A percentile compares a stretch with the other conserved stretches of the same genome.
Evolutionary conservation across 2,113 vertebrate genomes (phyloP).

Genomic region (Leiothrix lutea): DNA sequence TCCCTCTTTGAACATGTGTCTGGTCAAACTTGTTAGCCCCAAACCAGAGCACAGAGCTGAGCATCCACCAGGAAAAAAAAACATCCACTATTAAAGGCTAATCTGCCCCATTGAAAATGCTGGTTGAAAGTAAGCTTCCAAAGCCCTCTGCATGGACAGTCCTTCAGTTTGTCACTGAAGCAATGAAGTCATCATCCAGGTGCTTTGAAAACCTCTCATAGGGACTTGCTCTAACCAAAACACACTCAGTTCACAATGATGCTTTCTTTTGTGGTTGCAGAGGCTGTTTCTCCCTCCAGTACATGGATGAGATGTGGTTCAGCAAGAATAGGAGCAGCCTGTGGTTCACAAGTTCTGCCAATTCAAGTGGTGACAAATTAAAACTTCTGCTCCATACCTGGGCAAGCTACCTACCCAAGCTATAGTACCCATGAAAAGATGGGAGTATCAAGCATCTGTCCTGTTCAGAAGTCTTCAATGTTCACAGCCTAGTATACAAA

Average conservation of each 20-base stretch:
- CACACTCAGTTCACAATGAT: rapidly evolving
- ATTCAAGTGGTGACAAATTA: neutral
- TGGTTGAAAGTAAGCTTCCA: neutral
- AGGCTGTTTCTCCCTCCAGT: neutral
- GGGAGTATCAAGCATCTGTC: neutral
- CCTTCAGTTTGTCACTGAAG: neutral
- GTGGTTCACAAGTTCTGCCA: neutral
- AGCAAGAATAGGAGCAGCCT: neutral
- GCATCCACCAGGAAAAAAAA: neutral
- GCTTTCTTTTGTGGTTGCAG: neutral
- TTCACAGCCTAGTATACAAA: neutral
- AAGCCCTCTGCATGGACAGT: neutral
- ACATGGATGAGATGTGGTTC: rapidly evolving
- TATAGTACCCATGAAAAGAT: neutral
- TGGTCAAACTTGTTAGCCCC: neutral
- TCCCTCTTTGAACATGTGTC: neutral
- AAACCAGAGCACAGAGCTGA: neutral
- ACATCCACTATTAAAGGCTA: rapidly evolving
- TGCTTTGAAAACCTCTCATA: neutral
- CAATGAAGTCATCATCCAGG: neutral
- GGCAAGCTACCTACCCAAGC: neutral
- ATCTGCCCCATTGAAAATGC: neutral
- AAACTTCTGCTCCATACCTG: neutral
- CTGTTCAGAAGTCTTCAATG: neutral
- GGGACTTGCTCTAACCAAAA: neutral